Evolutionary conservation across 2,888 invertebrate species (phyloP), one percentile per base, ranked within the genome.

Genomic region (Choristoneura rosaceana): DNA sequence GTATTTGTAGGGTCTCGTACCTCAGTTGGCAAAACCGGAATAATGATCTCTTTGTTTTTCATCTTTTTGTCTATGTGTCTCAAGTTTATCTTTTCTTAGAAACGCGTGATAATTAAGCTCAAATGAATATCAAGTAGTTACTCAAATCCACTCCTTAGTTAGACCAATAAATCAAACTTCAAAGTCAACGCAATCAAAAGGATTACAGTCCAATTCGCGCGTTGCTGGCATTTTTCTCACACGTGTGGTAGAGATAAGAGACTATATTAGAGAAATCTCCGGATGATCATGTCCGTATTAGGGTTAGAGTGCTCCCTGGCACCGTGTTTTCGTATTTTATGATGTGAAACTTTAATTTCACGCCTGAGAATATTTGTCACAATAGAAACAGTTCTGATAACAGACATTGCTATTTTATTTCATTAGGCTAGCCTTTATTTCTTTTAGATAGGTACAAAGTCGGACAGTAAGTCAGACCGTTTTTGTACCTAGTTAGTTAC

Each of bases 191-290:
- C 25, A 0, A 25, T 25, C 25, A 25, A 25, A 25, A 25, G 25
- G 25, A 25, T 25, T 25, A 25, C 25, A 25, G 25, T 25, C 25
- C 25, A 25, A 25, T 2, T 25, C 25, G 25, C 25, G 2, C 25
- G 0, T 25, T 25, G 25, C 25, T 25, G n/a, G n/a, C n/a, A n/a
- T n/a, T n/a, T 69, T 25, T 60, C 41, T 25, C 50, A 38, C 59
- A 14, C 64, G 12, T 59, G 50, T 17, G 50, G 34, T 14, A 12
- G 25, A 64, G 59, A 47, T 41, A 59, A 70, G 8, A 9, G 38
- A 25, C 47, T 33, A 15, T 65, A 64, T 58, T 71, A 45, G 17
- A 55, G 50, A 47, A 73, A 52, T 69, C 41, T 64, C 45, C 10
- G 52, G 59, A 68, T 67, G 45, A 71, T 25, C 61, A 50, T 38